Evolutionary conservation across 2,888 invertebrate genomes (phyloP).

Genomic region (Callimorpha dominula): DNA sequence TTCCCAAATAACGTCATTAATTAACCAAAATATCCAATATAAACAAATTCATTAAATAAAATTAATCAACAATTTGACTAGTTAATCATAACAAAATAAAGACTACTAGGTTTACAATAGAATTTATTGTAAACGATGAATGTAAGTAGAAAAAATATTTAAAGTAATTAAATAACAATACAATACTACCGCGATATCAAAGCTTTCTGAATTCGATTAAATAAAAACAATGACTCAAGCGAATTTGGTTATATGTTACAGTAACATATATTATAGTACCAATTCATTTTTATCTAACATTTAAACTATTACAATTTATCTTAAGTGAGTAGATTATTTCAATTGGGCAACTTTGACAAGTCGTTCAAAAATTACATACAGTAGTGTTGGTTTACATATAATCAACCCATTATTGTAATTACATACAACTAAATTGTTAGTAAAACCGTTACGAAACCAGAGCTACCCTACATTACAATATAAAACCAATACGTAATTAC

Average conservation of each 20-base stretch:
- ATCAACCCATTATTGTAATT: slow-evolving; percentile 27
- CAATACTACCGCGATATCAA: neutral
- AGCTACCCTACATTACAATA: slow-evolving; percentile 36
- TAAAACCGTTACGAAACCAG: slow-evolving; percentile 35
- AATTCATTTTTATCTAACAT: neutral
- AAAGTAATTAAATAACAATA: neutral
- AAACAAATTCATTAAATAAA: neutral
- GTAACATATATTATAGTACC: neutral
- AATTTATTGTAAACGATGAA: neutral
- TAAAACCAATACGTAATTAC: slow-evolving; percentile 28
- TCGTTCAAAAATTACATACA: slow-evolving; percentile 6
- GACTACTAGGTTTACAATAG: slow-evolving; percentile 1
- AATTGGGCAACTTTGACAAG: neutral
- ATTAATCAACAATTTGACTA: slow-evolving; percentile 8
- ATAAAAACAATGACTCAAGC: too few relatives aligned
- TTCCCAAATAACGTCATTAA: neutral
- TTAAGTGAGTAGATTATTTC: neutral
- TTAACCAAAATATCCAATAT: neutral
- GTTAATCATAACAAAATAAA: neutral
- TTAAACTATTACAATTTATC: neutral
- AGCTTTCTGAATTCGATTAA: neutral
- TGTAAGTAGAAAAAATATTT: neutral
- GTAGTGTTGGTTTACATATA: slow-evolving; percentile 29
- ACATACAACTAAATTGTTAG: slow-evolving; percentile 42
- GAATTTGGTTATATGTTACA: too few relatives aligned